Evolutionary conservation across 1,140 invertebrate species (phyloP).

Genomic region (Rhopalosiphum maidis): DNA sequence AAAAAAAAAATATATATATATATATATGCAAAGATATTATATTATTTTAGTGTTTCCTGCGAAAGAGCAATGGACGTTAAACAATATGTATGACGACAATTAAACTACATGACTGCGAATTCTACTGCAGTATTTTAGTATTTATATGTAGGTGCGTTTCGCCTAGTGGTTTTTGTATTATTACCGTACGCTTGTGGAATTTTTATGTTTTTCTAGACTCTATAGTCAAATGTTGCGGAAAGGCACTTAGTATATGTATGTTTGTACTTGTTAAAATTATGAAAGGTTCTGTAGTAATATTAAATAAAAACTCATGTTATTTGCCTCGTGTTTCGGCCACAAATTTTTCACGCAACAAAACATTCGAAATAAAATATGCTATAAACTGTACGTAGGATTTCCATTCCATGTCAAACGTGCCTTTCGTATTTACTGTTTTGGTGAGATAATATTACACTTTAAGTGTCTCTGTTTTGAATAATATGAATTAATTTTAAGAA

Average conservation of each 20-base stretch:
- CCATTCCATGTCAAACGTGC: neutral
- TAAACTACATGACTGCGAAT: neutral
- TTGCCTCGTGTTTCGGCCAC: neutral
- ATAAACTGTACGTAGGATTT: neutral
- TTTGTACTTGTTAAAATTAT: neutral
- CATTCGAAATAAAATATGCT: neutral
- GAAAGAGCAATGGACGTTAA: neutral
- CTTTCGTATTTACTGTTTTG: neutral
- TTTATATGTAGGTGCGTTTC: neutral
- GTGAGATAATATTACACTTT: neutral
- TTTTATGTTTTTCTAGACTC: conserved; percentile 4
- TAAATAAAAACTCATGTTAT: neutral
- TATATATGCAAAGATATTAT: neutral
- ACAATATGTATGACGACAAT: neutral
- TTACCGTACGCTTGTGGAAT: neutral
- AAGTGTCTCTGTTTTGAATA: neutral
- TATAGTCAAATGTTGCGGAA: neutral
- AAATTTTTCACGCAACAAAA: neutral
- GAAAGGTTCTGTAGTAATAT: neutral
- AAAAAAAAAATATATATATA: neutral
- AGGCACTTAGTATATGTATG: neutral
- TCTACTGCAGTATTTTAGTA: neutral
- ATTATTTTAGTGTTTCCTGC: neutral
- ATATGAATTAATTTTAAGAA: conserved; percentile 6
- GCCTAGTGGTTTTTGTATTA: neutral